phyloP scores from a whole-genome alignment of 2,113 vertebrate genomes.

The Eublepharis macularius region DNA sequence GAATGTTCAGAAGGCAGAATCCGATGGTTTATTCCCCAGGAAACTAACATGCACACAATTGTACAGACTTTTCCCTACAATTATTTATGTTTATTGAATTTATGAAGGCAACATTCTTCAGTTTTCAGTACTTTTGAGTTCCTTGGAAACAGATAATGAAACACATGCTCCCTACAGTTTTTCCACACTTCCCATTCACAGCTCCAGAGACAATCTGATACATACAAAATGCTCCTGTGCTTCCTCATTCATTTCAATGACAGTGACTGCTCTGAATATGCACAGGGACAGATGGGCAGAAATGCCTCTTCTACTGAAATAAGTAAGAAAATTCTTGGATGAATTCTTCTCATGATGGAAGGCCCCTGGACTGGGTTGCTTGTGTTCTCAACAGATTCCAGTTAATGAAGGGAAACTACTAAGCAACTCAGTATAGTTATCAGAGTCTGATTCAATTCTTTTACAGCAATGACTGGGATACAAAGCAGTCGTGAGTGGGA shows the following conservation, averaged over 20 bases:
- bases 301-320: neutral
- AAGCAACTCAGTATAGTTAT: too few relatives aligned
- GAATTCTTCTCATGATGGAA: neutral
- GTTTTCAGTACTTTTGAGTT: neutral
- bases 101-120: constrained; percentile 34
- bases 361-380: neutral
- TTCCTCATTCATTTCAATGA: neutral
- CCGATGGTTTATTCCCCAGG: constrained; percentile 44
- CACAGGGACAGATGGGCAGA: neutral
- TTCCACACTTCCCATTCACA: neutral
- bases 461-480: neutral
- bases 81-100: constrained; percentile 40
- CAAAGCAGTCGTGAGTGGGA: neutral
- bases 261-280: neutral
- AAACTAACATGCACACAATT: neutral
- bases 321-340: neutral
- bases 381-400: neutral
- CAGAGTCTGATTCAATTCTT: neutral
- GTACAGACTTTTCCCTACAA: neutral
- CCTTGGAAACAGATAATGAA: neutral
- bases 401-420: neutral
- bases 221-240: neutral
- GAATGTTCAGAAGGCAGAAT: constrained; percentile 37
- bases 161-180: neutral
- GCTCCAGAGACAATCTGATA: neutral